A percentile compares a stretch with the other conserved stretches of the same genome.
Conservation (phyloP, 2,888 invertebrate genomes). For the Pheosia gnoma region DNA sequence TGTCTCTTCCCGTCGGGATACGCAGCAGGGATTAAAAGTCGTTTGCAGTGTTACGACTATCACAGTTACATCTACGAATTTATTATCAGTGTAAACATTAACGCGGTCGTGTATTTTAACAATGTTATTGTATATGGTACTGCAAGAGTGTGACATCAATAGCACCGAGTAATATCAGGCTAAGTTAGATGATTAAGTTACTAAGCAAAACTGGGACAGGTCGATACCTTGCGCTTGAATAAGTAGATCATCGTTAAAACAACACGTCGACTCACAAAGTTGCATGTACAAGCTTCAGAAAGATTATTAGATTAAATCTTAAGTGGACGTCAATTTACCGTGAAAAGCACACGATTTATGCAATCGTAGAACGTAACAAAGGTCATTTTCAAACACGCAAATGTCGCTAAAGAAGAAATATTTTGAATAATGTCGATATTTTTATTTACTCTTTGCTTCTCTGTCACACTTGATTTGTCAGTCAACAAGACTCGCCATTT, state of each 20-base stretch:
- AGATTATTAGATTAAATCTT: conserved; percentile 27
- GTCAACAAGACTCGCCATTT: background rate
- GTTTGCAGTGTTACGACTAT: conserved; percentile 13
- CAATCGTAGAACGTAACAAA: conserved; percentile 21
- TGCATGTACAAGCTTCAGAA: conserved; percentile 36
- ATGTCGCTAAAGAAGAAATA: conserved; percentile 7
- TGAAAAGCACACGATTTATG: conserved; percentile 20
- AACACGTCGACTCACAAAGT: conserved; percentile 15
- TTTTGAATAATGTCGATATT: conserved; percentile 10
- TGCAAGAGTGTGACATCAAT: background rate
- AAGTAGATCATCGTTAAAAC: background rate
- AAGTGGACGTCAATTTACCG: conserved; percentile 29
- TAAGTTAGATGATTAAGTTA: too few relatives aligned
- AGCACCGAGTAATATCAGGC: too few relatives aligned
- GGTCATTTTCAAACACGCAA: conserved; percentile 30
- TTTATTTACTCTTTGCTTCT: too few relatives aligned
- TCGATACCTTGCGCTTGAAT: background rate
- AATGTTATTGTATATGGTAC: background rate
- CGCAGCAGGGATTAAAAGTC: conserved; percentile 13
- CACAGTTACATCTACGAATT: too few relatives aligned
- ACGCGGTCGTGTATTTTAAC: too few relatives aligned
- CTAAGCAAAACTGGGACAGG: background rate
- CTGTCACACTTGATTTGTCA: background rate
- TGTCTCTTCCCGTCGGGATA: conserved; percentile 13
- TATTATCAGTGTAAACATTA: too few relatives aligned